These are phyloP conservation scores for Diaphora mendica DNA, from an alignment of 2,888 invertebrate species.

Conservation along the genomic window DNA sequence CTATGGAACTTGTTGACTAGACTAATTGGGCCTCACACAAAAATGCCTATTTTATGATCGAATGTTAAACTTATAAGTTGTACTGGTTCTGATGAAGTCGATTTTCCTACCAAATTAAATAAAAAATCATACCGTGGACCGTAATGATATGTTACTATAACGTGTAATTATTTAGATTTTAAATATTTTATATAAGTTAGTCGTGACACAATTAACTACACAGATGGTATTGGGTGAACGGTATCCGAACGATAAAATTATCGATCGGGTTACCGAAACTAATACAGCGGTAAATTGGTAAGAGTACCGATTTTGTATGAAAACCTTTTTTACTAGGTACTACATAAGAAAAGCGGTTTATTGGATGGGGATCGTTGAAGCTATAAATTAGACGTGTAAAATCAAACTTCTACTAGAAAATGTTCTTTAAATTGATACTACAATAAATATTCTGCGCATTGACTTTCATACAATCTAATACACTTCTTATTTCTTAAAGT, in stretches of 20 bases:
- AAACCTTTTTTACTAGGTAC: slow-evolving; percentile 59
- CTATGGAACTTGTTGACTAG: no score
- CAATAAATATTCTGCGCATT: neutral
- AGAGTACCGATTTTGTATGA: slow-evolving; percentile 63
- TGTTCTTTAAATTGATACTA: neutral
- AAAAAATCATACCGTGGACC: no score
- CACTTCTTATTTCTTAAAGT: neutral
- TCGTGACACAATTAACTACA: slow-evolving; percentile 59
- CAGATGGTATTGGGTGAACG: slow-evolving; percentile 59
- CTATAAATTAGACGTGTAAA: slow-evolving; percentile 29
- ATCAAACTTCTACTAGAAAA: slow-evolving; percentile 25
- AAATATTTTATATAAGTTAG: slow-evolving; percentile 49
- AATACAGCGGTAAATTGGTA: slow-evolving; percentile 73
- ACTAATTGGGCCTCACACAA: no score
- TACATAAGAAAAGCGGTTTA: slow-evolving; percentile 56
- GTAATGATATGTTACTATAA: neutral
- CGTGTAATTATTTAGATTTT: neutral
- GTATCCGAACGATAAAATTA: slow-evolving; percentile 64
- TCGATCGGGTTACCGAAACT: slow-evolving; percentile 60
- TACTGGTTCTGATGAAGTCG: neutral
- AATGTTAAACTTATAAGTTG: neutral
- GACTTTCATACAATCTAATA: neutral
- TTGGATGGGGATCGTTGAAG: slow-evolving; percentile 47
- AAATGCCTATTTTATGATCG: neutral
- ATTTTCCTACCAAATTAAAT: no score